Conservation (phyloP, 2,113 vertebrate genomes). For the Felis chaus region DNA sequence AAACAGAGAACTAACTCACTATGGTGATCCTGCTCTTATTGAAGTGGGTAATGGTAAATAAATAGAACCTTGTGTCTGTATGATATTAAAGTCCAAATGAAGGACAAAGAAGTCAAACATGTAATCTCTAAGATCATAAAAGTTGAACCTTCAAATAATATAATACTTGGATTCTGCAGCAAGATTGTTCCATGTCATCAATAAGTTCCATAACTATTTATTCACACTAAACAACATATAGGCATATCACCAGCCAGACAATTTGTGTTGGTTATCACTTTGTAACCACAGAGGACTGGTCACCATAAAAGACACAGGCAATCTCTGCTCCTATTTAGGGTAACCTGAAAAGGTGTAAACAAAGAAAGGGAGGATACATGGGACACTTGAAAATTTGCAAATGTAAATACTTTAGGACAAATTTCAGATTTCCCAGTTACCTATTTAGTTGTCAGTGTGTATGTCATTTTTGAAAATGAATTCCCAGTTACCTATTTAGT, state of each 20-base stretch:
- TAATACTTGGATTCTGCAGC: not conserved
- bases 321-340: not conserved
- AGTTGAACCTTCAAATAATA: not conserved
- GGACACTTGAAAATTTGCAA: not conserved
- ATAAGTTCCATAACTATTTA: not conserved
- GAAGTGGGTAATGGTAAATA: not conserved
- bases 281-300: not conserved
- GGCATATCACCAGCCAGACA: not conserved
- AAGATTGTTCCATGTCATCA: not conserved
- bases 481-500: conserved; percentile 3
- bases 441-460: not conserved
- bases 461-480: not conserved
- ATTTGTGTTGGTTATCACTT: not conserved
- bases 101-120: not conserved
- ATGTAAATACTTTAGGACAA: not conserved
- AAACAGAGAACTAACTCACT: not conserved
- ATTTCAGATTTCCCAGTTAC: not conserved
- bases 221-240: not conserved
- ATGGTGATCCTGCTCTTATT: not conserved
- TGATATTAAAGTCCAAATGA: not conserved
- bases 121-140: not conserved
- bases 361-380: not conserved
- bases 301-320: not conserved
- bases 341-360: not conserved
- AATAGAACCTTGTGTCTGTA: not conserved